Evolutionary conservation across 2,888 invertebrate genomes (phyloP).

Genomic region (Gandaritis pyraliata): DNA sequence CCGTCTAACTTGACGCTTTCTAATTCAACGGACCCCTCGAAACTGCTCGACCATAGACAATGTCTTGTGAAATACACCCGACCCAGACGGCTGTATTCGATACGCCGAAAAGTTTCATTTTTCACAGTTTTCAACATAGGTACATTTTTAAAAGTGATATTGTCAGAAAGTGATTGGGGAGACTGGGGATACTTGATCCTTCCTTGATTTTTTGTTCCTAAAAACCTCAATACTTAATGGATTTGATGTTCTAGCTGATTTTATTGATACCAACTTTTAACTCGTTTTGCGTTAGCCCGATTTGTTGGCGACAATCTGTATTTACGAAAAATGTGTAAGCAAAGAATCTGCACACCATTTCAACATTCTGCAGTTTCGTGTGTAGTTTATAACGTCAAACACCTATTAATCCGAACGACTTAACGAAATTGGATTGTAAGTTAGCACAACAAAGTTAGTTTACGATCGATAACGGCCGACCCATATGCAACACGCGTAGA

Average conservation of each 20-base stretch:
- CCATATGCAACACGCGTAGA: constrained; percentile 78
- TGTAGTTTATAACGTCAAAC: constrained; percentile 33
- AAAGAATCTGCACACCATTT: no score
- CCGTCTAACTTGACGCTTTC: constrained; percentile 76
- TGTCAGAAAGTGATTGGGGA: neutral
- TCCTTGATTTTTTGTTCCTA: no score
- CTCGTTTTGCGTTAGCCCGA: no score
- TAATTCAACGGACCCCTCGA: constrained; percentile 77
- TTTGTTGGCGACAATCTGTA: neutral
- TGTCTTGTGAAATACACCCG: constrained; percentile 76
- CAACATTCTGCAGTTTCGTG: constrained; percentile 11
- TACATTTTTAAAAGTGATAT: constrained; percentile 46
- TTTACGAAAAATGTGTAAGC: neutral
- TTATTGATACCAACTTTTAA: no score
- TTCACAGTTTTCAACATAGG: constrained; percentile 63
- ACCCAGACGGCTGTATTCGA: constrained; percentile 62
- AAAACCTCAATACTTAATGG: no score
- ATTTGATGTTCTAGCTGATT: no score
- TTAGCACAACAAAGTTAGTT: constrained; percentile 57
- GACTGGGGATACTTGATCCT: neutral
- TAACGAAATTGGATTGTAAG: constrained; percentile 52
- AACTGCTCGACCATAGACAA: constrained; percentile 80
- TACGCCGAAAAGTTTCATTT: constrained; percentile 56
- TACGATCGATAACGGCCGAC: constrained; percentile 70
- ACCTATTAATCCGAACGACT: constrained; percentile 52